Conservation (phyloP, 2,113 vertebrate genomes). For the Pedetes capensis region DNA sequence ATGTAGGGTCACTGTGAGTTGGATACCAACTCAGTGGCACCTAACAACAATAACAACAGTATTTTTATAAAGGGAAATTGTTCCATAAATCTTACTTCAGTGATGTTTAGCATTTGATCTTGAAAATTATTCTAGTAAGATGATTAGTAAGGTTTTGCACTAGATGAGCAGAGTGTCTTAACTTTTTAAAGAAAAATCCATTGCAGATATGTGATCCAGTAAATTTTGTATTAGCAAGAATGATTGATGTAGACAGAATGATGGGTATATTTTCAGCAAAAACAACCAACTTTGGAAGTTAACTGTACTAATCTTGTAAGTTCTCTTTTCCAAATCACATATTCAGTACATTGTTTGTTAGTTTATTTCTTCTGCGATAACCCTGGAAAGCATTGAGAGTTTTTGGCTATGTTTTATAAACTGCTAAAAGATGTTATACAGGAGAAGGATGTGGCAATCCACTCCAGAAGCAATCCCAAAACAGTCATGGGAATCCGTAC, state of each 20-base stretch:
- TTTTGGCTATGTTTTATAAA: constrained; percentile 25
- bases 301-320: background rate
- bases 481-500: no score
- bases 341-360: constrained; percentile 8
- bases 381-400: background rate
- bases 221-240: constrained; percentile 19
- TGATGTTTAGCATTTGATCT: background rate
- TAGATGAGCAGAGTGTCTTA: background rate
- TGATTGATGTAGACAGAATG: background rate
- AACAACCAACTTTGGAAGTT: background rate
- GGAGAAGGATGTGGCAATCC: no score
- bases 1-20: no score
- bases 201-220: background rate
- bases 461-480: no score
- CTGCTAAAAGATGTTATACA: background rate
- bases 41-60: no score
- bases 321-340: background rate
- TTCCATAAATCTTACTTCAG: constrained; percentile 14
- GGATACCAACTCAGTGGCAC: no score
- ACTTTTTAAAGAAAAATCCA: background rate
- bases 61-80: constrained; percentile 28
- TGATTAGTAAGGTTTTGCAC: background rate
- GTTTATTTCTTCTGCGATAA: background rate
- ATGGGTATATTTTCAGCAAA: background rate
- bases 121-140: background rate